These are phyloP conservation scores for Sinocyclocheilus grahami DNA, from an alignment of 2,113 vertebrate genomes.

Conservation along the genomic window DNA sequence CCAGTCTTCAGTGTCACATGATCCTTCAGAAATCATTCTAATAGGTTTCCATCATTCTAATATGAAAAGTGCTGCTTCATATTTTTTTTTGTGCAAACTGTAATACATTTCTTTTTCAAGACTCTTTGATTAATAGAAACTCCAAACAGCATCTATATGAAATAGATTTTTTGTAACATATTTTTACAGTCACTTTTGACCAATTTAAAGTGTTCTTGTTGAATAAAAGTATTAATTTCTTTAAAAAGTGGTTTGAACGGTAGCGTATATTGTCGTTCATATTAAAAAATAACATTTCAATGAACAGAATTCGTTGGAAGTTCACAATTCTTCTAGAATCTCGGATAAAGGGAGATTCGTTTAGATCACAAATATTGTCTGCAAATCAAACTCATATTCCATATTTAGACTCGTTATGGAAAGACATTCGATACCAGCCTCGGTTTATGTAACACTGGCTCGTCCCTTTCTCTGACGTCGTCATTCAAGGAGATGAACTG, in stretches of 20 bases:
- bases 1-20: neutral
- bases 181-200: neutral
- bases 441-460: constrained; percentile 53
- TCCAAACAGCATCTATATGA: no score
- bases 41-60: neutral
- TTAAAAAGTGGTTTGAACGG: neutral
- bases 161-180: neutral
- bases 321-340: neutral
- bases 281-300: neutral
- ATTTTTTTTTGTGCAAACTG: neutral
- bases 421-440: constrained; percentile 70
- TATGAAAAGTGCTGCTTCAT: no score
- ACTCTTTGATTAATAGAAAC: neutral
- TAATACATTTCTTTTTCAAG: no score
- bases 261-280: no score
- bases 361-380: no score
- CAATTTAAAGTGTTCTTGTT: neutral
- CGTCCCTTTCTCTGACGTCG: constrained; percentile 61
- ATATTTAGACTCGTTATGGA: constrained; percentile 20
- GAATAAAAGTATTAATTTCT: neutral
- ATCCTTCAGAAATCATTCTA: neutral
- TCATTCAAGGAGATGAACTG: constrained; percentile 70
- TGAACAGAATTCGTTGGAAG: neutral
- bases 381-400: no score
- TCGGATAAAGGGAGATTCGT: no score